Evolutionary conservation across 1,140 invertebrate species (phyloP).

Genomic region (Solenopsis fugax): DNA sequence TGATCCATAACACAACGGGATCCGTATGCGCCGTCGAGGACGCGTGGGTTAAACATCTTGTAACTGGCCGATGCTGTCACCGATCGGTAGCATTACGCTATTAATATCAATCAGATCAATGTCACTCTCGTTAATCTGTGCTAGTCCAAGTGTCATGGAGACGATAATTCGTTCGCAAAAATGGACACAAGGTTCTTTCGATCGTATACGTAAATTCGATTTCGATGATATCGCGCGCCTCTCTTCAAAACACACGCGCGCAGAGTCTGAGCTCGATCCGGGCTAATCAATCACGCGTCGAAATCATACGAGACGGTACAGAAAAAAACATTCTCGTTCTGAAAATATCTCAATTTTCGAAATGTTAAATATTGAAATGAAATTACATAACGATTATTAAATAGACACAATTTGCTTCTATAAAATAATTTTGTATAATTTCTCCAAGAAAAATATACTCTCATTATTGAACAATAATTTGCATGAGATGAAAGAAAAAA

Average conservation of each 20-base stretch:
- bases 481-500: too few relatives aligned
- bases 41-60: constrained; percentile 32
- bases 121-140: constrained; percentile 48
- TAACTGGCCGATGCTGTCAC: constrained; percentile 37
- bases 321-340: too few relatives aligned
- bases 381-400: too few relatives aligned
- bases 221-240: background rate
- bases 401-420: too few relatives aligned
- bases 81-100: constrained; percentile 39
- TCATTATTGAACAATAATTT: too few relatives aligned
- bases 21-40: background rate
- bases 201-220: constrained; percentile 26
- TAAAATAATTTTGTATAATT: too few relatives aligned
- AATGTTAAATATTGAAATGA: too few relatives aligned
- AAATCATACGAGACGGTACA: background rate
- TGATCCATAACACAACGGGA: constrained; percentile 11
- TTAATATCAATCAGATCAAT: constrained; percentile 63
- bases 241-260: background rate
- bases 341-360: too few relatives aligned
- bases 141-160: constrained; percentile 43
- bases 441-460: too few relatives aligned
- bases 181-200: constrained; percentile 61
- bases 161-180: constrained; percentile 46
- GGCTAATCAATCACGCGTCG: background rate
- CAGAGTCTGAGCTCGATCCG: background rate